These are phyloP conservation scores for Laterallus jamaicensis DNA, from an alignment of 2,113 vertebrate genomes.

Conservation along the genomic window DNA sequence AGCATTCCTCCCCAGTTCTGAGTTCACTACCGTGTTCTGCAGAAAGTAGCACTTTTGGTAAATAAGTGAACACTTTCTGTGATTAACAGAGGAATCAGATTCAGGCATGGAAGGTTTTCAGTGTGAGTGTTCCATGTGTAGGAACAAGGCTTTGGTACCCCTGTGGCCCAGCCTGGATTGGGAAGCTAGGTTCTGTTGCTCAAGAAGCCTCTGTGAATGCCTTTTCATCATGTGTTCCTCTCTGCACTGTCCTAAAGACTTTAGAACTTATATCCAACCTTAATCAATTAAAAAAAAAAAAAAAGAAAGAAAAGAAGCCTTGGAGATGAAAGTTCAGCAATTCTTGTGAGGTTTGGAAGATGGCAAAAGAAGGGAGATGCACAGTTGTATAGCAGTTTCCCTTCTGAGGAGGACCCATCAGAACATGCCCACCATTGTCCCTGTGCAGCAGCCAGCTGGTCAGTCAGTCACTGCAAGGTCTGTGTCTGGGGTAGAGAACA, in stretches of 20 bases:
- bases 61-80: background rate
- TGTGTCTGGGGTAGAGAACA: background rate
- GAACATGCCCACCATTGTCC: background rate
- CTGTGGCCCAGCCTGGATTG: background rate
- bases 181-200: background rate
- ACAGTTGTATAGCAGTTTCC: background rate
- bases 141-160: background rate
- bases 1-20: background rate
- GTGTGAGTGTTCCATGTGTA: background rate
- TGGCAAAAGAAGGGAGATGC: background rate
- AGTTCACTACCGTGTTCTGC: background rate
- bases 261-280: background rate
- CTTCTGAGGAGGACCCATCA: background rate
- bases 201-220: background rate
- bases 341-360: background rate
- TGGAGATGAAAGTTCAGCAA: background rate
- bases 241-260: background rate
- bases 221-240: background rate
- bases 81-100: background rate
- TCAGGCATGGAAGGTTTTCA: background rate
- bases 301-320: background rate
- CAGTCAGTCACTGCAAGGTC: background rate
- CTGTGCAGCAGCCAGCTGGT: background rate
- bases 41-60: background rate
- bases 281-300: background rate